Percentiles rank a stretch among this genome's conserved stretches.
Evolutionary conservation across 2,113 vertebrate species (phyloP).

Genomic region (Mustelus asterias): DNA sequence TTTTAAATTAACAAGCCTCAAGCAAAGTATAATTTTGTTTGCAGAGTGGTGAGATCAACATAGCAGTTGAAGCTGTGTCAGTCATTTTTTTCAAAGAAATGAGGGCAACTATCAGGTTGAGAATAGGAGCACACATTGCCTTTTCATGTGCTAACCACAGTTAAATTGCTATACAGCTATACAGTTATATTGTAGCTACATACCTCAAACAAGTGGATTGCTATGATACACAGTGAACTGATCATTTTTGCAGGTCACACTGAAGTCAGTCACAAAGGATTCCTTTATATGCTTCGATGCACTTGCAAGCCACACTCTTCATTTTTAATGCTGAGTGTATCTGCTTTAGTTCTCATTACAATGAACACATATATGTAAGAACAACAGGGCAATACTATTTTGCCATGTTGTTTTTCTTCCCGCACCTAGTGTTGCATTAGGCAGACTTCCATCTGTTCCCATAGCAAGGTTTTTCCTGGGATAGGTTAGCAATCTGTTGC

Average conservation of each 20-base stretch:
- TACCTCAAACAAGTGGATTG: neutral
- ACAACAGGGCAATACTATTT: neutral
- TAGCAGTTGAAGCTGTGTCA: neutral
- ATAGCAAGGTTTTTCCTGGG: too few relatives aligned
- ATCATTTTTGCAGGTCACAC: neutral
- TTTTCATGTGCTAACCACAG: neutral
- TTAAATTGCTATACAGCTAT: neutral
- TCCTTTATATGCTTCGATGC: neutral
- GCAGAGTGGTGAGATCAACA: neutral
- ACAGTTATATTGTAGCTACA: neutral
- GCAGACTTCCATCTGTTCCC: too few relatives aligned
- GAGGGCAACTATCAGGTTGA: neutral
- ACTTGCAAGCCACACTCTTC: neutral
- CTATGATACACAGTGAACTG: neutral
- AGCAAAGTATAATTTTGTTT: neutral
- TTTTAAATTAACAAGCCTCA: neutral
- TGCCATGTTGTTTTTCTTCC: too few relatives aligned
- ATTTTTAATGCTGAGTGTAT: neutral
- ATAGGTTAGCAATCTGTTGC: too few relatives aligned
- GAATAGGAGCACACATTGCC: neutral
- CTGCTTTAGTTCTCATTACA: neutral
- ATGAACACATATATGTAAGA: neutral
- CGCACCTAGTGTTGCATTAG: too few relatives aligned
- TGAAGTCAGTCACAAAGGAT: neutral
- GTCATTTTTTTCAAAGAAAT: neutral